A percentile compares a stretch with the other conserved stretches of the same genome.
These are phyloP conservation scores for Urocolius indicus DNA, from an alignment of 2,113 vertebrate genomes.

Conservation along the genomic window DNA sequence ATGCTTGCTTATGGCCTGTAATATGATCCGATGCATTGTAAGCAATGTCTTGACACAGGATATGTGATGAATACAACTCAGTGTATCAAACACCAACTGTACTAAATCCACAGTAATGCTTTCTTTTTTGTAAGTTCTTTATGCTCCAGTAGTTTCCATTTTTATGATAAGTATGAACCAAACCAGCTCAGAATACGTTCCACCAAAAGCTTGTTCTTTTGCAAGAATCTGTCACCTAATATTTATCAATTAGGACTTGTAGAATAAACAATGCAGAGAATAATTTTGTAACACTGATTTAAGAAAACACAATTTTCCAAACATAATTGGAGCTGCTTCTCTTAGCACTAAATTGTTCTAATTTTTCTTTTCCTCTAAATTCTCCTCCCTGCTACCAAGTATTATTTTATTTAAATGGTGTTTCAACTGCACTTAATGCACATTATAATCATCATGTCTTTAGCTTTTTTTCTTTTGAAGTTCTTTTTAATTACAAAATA, in stretches of 20 bases:
- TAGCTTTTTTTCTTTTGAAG: slow-evolving; percentile 68
- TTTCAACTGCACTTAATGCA: slow-evolving; percentile 60
- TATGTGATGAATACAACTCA: slow-evolving; percentile 52
- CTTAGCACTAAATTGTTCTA: slow-evolving; percentile 31
- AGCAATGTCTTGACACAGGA: slow-evolving; percentile 53
- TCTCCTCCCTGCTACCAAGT: not conserved
- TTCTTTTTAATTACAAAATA: slow-evolving; percentile 80
- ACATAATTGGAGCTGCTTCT: slow-evolving; percentile 60
- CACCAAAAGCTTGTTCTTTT: not conserved
- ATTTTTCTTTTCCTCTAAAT: not conserved
- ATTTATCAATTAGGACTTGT: slow-evolving; percentile 44
- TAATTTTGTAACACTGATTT: slow-evolving; percentile 1
- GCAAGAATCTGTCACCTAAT: not conserved
- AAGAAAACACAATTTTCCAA: slow-evolving; percentile 49
- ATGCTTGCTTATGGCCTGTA: slow-evolving; percentile 43
- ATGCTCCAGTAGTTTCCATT: slow-evolving; percentile 66
- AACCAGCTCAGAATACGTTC: not conserved
- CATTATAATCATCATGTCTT: slow-evolving; percentile 72
- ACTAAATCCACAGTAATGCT: slow-evolving; percentile 68
- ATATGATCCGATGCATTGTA: slow-evolving; percentile 26
- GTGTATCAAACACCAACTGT: slow-evolving; percentile 50
- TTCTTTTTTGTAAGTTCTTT: slow-evolving; percentile 62
- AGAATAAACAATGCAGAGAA: slow-evolving; percentile 10
- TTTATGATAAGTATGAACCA: slow-evolving; percentile 58
- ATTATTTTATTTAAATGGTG: slow-evolving; percentile 72